Evolutionary conservation across 2,797 vertebrate species (phyloP).

Genomic region (Periparus ater): DNA sequence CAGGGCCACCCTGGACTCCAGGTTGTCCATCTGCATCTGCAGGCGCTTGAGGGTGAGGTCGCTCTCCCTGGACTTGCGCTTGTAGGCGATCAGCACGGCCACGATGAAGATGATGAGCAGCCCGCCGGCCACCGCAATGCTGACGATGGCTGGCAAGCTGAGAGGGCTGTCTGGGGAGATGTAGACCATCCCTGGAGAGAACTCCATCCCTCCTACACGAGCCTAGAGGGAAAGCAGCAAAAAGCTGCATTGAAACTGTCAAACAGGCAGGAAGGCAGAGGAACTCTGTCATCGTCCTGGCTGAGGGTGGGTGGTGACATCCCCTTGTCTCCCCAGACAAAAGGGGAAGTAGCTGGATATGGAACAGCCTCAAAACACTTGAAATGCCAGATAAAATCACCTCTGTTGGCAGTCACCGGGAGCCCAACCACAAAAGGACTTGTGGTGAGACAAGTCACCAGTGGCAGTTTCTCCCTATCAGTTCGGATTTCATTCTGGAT

Average conservation of each 20-base stretch:
- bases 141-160: conserved; percentile 93
- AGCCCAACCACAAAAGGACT: background rate
- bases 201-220: conserved; percentile 94
- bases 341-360: background rate
- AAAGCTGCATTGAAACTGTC: fast-evolving
- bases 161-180: conserved; percentile 96
- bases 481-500: background rate
- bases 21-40: conserved; percentile 99
- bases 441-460: background rate
- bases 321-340: background rate
- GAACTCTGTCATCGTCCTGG: background rate
- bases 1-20: conserved; percentile 97
- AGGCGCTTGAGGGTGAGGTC: conserved; percentile 95
- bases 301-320: background rate
- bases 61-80: conserved; percentile 95
- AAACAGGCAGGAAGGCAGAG: background rate
- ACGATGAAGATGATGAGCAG: conserved; percentile 96
- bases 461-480: fast-evolving
- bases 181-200: conserved; percentile 95
- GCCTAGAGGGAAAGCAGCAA: conserved; percentile 76
- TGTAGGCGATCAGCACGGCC: conserved; percentile 95
- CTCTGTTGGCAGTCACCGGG: background rate
- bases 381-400: background rate
- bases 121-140: conserved; percentile 92
- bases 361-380: background rate